These are phyloP conservation scores for Pimpla rufipes DNA, from an alignment of 2,888 invertebrate genomes.

Conservation along the genomic window DNA sequence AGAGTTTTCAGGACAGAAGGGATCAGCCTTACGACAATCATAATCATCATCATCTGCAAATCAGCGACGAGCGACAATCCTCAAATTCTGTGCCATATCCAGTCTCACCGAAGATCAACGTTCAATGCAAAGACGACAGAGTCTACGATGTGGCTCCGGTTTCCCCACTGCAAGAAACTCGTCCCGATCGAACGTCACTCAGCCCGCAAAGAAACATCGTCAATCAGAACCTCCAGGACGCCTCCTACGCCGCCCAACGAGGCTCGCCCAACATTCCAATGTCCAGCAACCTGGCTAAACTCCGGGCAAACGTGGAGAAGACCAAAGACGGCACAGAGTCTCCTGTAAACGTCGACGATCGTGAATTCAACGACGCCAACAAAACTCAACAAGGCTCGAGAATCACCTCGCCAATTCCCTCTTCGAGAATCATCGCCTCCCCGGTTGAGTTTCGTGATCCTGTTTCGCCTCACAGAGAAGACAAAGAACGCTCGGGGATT, in stretches of 20 bases:
- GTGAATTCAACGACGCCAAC: slow-evolving; percentile 37
- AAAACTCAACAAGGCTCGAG: slow-evolving; percentile 5
- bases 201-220: slow-evolving; percentile 49
- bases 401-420: slow-evolving; percentile 57
- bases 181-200: slow-evolving; percentile 46
- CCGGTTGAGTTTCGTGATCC: slow-evolving; percentile 61
- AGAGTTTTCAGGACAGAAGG: slow-evolving; percentile 63
- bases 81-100: slow-evolving; percentile 62
- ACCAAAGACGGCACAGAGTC: slow-evolving; percentile 47
- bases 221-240: slow-evolving; percentile 63
- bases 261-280: slow-evolving; percentile 74
- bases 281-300: slow-evolving; percentile 73
- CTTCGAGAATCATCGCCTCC: slow-evolving; percentile 49
- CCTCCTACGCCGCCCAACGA: slow-evolving; percentile 60
- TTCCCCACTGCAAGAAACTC: slow-evolving; percentile 62
- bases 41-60: slow-evolving; percentile 21
- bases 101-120: slow-evolving; percentile 72
- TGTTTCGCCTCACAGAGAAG: slow-evolving; percentile 38
- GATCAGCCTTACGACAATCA: slow-evolving; percentile 54
- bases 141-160: slow-evolving; percentile 77
- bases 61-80: slow-evolving; percentile 46
- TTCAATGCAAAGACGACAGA: slow-evolving; percentile 74
- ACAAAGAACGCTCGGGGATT: slow-evolving; percentile 56
- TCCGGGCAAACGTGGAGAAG: slow-evolving; percentile 70
- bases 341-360: slow-evolving; percentile 25